Base-by-base conservation (phyloP, 1,140 invertebrate genomes). In the Eumeta japonica region DNA sequence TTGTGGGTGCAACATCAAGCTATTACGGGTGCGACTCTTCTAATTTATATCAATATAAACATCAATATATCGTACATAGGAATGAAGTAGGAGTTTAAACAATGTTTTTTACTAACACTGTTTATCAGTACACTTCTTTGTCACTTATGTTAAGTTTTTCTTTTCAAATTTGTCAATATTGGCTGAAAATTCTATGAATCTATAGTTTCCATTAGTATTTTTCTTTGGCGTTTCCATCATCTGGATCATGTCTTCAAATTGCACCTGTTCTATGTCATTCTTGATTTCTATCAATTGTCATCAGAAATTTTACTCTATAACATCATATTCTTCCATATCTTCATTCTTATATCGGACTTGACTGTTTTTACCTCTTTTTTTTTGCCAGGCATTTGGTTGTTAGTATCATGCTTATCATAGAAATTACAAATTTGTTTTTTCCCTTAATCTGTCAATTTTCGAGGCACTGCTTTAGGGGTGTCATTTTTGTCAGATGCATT, bases 381-480 rank as follows among this genome's bases (percentile, higher is more conserved):
- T 17, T 15, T 16, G 9, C 32, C 32, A 14, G 32, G 5, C 32
- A n/a, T n/a, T n/a, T n/a, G n/a, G n/a, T n/a, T 34, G 16, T 16
- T 34, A 10, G 16, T 34, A 13, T 34, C 32, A 34, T 34, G 12
- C 16, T 16, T 34, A 7, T 34, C 16, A 17, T 34, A 34, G 12
- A 34, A 34, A 17, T 34, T 16, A 17, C 32, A 12, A 34, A 34
- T 34, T 17, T 16, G 12, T 16, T 17, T 17, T 34, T 16, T 34
- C 3, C 9, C 9, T 14, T 34, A 7, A 10, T 34, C 32, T 16
- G 16, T 34, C 9, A 17, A 10, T 16, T 34, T 34, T 7, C 13
- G 16, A 34, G 32, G 32, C 32, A 13, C 12, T 34, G n/a, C n/a
- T n/a, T 9, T 9, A 13, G 9, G 28, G 28, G 16, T 13, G 9